A percentile compares a stretch with the other conserved stretches of the same genome.
Evolutionary conservation across 1,140 invertebrate species (phyloP).

Genomic region (Dendroctonus ponderosae): DNA sequence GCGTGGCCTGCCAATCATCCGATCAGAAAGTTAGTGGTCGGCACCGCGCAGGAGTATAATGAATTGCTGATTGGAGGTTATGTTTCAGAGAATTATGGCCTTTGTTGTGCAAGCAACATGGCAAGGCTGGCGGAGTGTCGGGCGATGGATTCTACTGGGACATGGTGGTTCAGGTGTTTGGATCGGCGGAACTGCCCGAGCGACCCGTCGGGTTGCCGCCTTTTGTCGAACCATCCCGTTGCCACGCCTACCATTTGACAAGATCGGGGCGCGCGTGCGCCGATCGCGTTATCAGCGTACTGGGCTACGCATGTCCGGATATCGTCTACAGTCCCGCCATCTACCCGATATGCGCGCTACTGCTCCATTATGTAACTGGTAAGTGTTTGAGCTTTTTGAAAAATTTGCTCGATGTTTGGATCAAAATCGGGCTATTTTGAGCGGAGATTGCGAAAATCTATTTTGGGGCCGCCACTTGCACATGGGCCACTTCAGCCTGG

Average conservation of each 20-base stretch:
- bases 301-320: conserved; percentile 88
- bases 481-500: conserved; percentile 4
- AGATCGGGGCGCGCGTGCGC: conserved; percentile 77
- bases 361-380: conserved; percentile 93
- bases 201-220: conserved; percentile 82
- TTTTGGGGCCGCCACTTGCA: conserved; percentile 7
- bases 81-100: conserved; percentile 69
- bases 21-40: conserved; percentile 58
- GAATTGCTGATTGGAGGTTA: too few relatives aligned
- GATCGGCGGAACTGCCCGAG: conserved; percentile 81
- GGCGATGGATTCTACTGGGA: conserved; percentile 82
- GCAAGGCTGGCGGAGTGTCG: conserved; percentile 62
- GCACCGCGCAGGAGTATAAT: too few relatives aligned
- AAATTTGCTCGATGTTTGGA: neutral
- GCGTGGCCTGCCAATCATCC: conserved; percentile 78
- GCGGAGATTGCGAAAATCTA: conserved; percentile 8
- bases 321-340: conserved; percentile 91
- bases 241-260: conserved; percentile 81
- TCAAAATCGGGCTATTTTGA: conserved; percentile 3
- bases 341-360: conserved; percentile 83
- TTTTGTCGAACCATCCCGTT: conserved; percentile 85
- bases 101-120: conserved; percentile 76
- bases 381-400: conserved; percentile 44
- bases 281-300: conserved; percentile 81
- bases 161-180: conserved; percentile 84